Percentiles rank a stretch among this genome's conserved stretches.
Conservation (phyloP, 2,888 invertebrate genomes). For the Coelopa pilipes region DNA sequence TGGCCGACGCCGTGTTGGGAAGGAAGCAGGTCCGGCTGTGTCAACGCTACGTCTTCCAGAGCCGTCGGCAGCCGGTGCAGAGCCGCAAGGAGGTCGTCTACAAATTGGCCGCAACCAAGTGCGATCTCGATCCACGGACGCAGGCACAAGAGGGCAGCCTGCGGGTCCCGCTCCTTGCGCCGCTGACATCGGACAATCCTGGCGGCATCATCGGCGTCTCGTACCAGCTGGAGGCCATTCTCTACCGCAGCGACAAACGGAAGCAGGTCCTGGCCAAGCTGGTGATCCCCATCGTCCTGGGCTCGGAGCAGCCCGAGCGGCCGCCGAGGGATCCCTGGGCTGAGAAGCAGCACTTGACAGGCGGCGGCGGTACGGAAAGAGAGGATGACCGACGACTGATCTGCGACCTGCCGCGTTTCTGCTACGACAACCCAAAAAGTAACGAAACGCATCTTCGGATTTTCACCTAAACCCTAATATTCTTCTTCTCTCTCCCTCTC, state of each 20-base stretch:
- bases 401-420: slow-evolving; percentile 1
- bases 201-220: slow-evolving; percentile 28
- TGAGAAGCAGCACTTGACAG: no score
- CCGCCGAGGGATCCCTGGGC: no score
- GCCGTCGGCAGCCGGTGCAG: slow-evolving; percentile 40
- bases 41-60: slow-evolving; percentile 44
- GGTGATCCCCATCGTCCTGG: slow-evolving; percentile 53
- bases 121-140: no score
- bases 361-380: no score
- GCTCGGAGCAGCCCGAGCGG: slow-evolving; percentile 43
- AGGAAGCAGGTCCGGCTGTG: slow-evolving; percentile 39
- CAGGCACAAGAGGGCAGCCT: slow-evolving; percentile 36
- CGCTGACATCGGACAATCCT: slow-evolving; percentile 39
- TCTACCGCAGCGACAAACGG: not conserved
- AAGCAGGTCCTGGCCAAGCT: slow-evolving; percentile 14
- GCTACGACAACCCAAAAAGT: slow-evolving; percentile 13
- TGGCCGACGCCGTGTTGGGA: not conserved
- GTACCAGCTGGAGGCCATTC: slow-evolving; percentile 35
- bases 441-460: not conserved
- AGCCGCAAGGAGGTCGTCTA: slow-evolving; percentile 44
- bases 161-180: slow-evolving; percentile 48
- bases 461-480: not conserved
- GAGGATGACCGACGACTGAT: not conserved
- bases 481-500: not conserved
- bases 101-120: slow-evolving; percentile 36